Base-by-base conservation (phyloP, 2,113 vertebrate genomes). In the Vireo altiloquus region DNA sequence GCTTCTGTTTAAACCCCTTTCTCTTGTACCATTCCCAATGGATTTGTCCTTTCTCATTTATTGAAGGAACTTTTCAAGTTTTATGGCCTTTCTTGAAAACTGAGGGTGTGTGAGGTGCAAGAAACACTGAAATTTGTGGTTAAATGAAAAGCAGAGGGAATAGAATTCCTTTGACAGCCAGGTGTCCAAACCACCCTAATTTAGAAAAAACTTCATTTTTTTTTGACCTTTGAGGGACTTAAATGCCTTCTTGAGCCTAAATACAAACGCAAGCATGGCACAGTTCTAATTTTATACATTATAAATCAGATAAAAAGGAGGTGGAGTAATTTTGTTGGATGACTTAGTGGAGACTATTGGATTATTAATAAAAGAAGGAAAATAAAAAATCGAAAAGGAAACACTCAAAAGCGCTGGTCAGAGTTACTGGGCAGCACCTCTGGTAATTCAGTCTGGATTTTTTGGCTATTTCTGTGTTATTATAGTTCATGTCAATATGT, bases 371-470 rank as follows among this genome's bases (percentile, higher is more conserved):
- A 30, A 28, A 15, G 5, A 39, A 44, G 14, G 25, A 10, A 16
- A 23, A 66, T 4, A 10, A 9, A 19, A 27, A 35, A 23, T 7
- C 2, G 5, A 19, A 40, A 88, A 21, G 13, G 8, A 60, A 82
- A 4, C 5, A 5, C 33, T 80, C 13, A 2, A 3, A 61, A 72
- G 30, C 9, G 15, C 23, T 63, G 35, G 15, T 25, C n/a, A 15
- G 11, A 11, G 28, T 53, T 65, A 27, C 15, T 40, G 10, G 31
- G 39, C 18, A 35, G 17, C 7, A 42, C 7, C 21, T 40, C 14
- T 40, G 11, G 23, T 24, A 31, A n/a, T 17, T 27, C 0, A 20
- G 5, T 33, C 18, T 49, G 21, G 27, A 2, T 1, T 33, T 44
- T 44, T 21, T n/a, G 27, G 31, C 1, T 42, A 3, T 60, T 86